phyloP scores from a whole-genome alignment of 2,797 vertebrate genomes.

The Natrix natrix region DNA sequence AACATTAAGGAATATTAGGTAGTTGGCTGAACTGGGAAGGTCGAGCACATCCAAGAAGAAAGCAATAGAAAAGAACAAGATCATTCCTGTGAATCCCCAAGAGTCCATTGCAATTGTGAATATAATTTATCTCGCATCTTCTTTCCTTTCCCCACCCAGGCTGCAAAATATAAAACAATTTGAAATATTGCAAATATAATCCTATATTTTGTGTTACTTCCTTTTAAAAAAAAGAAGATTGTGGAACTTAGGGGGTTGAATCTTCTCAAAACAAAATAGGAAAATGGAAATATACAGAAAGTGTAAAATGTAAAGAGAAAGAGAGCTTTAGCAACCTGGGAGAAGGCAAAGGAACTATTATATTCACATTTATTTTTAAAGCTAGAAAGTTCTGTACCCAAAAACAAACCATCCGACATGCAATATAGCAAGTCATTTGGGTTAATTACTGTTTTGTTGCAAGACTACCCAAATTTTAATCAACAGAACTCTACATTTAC shows the following conservation, averaged over 20 bases:
- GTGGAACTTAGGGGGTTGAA: background rate
- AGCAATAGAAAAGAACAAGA: background rate
- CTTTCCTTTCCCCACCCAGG: background rate
- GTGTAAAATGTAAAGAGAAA: background rate
- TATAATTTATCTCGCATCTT: background rate
- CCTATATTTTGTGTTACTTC: background rate
- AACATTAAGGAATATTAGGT: background rate
- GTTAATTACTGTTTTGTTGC: constrained; percentile 67
- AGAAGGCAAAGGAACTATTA: background rate
- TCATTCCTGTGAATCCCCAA: background rate
- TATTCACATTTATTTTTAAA: constrained; percentile 7
- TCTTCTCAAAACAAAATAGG: background rate
- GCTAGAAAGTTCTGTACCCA: background rate
- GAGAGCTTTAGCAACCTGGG: background rate
- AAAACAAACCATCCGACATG: constrained; percentile 20
- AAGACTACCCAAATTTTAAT: constrained; percentile 62
- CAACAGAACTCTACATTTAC: constrained; percentile 50
- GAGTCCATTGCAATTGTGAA: background rate
- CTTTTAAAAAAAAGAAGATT: background rate
- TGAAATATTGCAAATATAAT: background rate
- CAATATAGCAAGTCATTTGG: constrained; percentile 38
- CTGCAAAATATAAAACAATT: background rate
- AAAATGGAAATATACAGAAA: background rate
- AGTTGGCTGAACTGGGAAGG: background rate
- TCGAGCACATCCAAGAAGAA: background rate